Evolutionary conservation across 2,888 invertebrate genomes (phyloP).

Genomic region (Lycaena phlaeas): DNA sequence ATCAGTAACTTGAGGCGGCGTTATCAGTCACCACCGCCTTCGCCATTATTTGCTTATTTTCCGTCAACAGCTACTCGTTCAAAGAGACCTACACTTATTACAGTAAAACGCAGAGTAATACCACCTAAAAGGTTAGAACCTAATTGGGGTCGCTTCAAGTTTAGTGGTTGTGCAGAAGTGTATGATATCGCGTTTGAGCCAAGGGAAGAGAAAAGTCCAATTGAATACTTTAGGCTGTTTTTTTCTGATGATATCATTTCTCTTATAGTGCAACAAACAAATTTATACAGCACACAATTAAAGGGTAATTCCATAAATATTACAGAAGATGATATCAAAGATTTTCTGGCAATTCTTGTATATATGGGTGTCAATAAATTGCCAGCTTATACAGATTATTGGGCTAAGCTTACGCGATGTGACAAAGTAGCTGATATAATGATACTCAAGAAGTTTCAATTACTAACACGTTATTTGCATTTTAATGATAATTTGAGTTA

Average conservation of each 20-base stretch:
- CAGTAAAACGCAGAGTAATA: conserved; percentile 6
- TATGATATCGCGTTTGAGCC: conserved; percentile 3
- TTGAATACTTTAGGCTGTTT: conserved; percentile 12
- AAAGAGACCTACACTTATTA: conserved; percentile 3
- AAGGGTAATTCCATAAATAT: conserved; percentile 11
- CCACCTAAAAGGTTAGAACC: conserved; percentile 9
- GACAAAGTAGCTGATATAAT: conserved; percentile 5
- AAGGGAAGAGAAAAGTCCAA: conserved; percentile 1
- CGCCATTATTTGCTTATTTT: conserved; percentile 7
- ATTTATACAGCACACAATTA: conserved; percentile 11
- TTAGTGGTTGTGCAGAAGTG: conserved; percentile 4
- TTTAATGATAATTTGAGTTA: conserved; percentile 8
- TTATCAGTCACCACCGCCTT: neutral
- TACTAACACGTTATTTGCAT: conserved; percentile 1
- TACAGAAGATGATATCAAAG: conserved; percentile 15
- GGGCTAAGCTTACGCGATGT: conserved; percentile 2
- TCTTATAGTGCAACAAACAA: conserved; percentile 10
- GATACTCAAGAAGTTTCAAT: conserved; percentile 7
- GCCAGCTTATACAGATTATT: conserved; percentile 13
- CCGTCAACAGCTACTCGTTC: conserved; percentile 7
- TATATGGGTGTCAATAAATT: conserved; percentile 11
- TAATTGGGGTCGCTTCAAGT: conserved; percentile 3
- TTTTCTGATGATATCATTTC: conserved; percentile 11
- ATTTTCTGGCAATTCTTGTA: conserved; percentile 13
- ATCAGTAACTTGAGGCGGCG: conserved; percentile 1